phyloP scores from a whole-genome alignment of 2,888 invertebrate genomes.

The Argyra leucocephala region DNA sequence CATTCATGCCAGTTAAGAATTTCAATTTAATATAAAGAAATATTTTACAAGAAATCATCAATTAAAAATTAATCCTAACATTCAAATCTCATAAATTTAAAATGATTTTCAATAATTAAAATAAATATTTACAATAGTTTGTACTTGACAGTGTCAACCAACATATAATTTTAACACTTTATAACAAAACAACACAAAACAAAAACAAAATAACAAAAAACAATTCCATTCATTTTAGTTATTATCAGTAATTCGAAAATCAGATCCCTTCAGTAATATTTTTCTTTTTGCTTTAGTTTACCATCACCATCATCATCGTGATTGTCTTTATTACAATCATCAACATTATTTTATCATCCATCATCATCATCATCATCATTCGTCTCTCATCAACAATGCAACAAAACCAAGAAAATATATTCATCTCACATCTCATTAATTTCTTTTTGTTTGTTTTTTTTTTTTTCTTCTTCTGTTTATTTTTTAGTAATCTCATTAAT shows the following conservation, averaged over 20 bases:
- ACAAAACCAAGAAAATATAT: background rate
- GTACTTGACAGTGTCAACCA: background rate
- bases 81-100: too few species aligned
- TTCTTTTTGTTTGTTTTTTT: background rate
- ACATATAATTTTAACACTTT: background rate
- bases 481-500: background rate
- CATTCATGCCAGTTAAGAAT: too few species aligned
- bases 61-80: too few species aligned
- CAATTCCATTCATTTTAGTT: background rate
- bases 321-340: background rate
- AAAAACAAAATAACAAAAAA: background rate
- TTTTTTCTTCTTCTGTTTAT: background rate
- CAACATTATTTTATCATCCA: background rate
- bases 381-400: background rate
- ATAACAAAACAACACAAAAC: background rate
- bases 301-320: background rate
- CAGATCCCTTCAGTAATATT: background rate
- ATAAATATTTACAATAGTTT: too few species aligned
- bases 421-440: constrained; percentile 3
- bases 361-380: too few species aligned
- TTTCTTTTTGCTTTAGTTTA: too few species aligned
- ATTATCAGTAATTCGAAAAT: background rate
- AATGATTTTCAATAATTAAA: too few species aligned
- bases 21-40: too few species aligned
- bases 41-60: too few species aligned